These are phyloP conservation scores for Hypercompe scribonia DNA, from an alignment of 2,888 invertebrate species.

Conservation along the genomic window DNA sequence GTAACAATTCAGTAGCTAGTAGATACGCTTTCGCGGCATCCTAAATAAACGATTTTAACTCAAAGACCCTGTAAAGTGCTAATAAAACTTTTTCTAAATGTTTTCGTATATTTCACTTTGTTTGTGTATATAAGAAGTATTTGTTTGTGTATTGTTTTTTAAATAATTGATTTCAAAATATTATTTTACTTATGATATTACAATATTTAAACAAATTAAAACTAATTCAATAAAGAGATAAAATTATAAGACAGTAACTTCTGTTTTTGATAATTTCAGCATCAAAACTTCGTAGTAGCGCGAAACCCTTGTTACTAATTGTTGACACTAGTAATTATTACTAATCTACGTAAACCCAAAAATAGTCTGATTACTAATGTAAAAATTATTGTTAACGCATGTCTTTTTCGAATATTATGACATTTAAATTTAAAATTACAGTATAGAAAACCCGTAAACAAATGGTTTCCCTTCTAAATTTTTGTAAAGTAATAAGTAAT, in stretches of 20 bases:
- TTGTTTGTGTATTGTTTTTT: too few relatives aligned
- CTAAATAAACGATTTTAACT: slow-evolving; percentile 27
- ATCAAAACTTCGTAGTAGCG: not conserved
- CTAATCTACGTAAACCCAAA: not conserved
- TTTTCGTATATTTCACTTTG: slow-evolving; percentile 14
- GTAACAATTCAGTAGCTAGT: slow-evolving; percentile 34
- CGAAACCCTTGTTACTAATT: not conserved
- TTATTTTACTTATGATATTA: too few relatives aligned
- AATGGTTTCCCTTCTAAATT: not conserved
- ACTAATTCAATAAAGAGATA: not conserved
- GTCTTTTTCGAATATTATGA: not conserved
- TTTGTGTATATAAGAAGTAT: slow-evolving; percentile 1
- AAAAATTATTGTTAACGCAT: not conserved
- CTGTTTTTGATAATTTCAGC: not conserved
- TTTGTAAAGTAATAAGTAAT: not conserved
- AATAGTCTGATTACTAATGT: not conserved
- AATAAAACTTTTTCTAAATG: slow-evolving; percentile 20
- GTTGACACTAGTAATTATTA: not conserved
- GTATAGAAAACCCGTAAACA: too few relatives aligned
- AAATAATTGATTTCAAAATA: too few relatives aligned
- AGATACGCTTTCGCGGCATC: slow-evolving; percentile 22
- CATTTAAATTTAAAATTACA: too few relatives aligned
- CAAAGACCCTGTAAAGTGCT: slow-evolving; percentile 26
- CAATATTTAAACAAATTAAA: too few relatives aligned
- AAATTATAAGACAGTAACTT: not conserved